Percentiles rank a stretch among this genome's conserved stretches.
Evolutionary conservation across 2,797 vertebrate genomes (phyloP).

Genomic region (Melanotaenia boesemani): DNA sequence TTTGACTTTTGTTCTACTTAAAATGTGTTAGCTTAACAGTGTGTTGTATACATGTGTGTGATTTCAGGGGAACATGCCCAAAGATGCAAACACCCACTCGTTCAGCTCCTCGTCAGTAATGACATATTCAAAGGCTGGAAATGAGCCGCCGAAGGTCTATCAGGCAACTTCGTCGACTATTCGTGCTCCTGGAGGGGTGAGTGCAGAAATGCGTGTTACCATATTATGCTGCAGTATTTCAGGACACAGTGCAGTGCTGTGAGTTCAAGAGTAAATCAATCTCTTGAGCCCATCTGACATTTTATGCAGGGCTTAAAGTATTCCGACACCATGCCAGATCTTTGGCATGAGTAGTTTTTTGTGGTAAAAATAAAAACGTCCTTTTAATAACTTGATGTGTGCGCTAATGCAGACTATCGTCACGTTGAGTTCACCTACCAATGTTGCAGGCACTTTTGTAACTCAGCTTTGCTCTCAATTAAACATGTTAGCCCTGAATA

Average conservation of each 20-base stretch:
- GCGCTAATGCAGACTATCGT: too few relatives aligned
- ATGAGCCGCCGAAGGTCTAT: constrained; percentile 92
- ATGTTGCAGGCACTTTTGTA: too few relatives aligned
- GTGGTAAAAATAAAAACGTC: too few relatives aligned
- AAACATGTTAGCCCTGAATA: too few relatives aligned
- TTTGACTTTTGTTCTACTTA: not conserved
- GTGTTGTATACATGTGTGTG: constrained; percentile 11
- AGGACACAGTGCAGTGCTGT: constrained; percentile 4
- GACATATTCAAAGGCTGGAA: constrained; percentile 92
- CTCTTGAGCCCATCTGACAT: not conserved
- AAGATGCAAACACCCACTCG: constrained; percentile 84
- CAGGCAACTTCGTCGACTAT: constrained; percentile 89
- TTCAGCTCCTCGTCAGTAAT: constrained; percentile 94
- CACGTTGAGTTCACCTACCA: too few relatives aligned
- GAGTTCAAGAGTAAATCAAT: constrained; percentile 3
- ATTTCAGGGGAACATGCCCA: constrained; percentile 83
- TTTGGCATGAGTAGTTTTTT: too few relatives aligned
- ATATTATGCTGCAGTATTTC: constrained; percentile 12
- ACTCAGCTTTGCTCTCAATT: too few relatives aligned
- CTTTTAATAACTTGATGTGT: too few relatives aligned
- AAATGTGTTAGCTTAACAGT: not conserved
- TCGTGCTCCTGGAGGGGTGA: constrained; percentile 92
- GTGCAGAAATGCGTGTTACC: constrained; percentile 54
- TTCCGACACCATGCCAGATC: too few relatives aligned
- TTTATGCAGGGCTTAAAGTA: too few relatives aligned